phyloP scores from a whole-genome alignment of 2,888 invertebrate genomes.

The Eupithecia exiguata region DNA sequence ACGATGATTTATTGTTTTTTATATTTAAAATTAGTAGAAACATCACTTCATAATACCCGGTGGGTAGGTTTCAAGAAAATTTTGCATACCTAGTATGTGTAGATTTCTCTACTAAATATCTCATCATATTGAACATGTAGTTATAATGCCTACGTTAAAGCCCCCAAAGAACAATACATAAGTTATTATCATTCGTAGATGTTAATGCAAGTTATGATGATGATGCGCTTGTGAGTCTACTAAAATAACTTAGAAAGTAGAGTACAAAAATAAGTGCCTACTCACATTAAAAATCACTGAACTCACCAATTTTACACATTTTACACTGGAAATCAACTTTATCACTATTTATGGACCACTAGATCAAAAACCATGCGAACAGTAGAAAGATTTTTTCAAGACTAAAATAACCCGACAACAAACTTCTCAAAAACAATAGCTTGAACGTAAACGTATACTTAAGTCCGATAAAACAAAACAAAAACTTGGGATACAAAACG shows the following conservation, averaged over 20 bases:
- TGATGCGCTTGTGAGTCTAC: not conserved
- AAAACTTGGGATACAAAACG: slow-evolving; percentile 73
- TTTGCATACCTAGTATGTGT: not conserved
- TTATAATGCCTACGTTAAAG: not conserved
- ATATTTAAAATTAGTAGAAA: not conserved
- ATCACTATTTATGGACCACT: slow-evolving; percentile 19
- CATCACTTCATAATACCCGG: not conserved
- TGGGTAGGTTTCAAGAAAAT: not conserved
- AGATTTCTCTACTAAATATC: not conserved
- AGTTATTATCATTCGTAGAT: not conserved
- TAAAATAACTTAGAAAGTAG: not conserved
- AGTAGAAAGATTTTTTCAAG: slow-evolving; percentile 77
- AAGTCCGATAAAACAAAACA: slow-evolving; percentile 78
- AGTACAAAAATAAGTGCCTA: not conserved
- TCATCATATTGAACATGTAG: not conserved
- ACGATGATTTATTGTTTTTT: not conserved
- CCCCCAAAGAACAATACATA: not conserved
- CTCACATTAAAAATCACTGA: not conserved
- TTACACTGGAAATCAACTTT: slow-evolving; percentile 20
- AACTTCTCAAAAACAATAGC: slow-evolving; percentile 75
- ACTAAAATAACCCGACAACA: slow-evolving; percentile 74
- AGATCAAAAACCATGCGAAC: slow-evolving; percentile 66
- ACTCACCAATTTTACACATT: slow-evolving; percentile 14
- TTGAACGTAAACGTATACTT: slow-evolving; percentile 75
- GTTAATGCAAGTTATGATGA: not conserved